phyloP scores from a whole-genome alignment of 2,888 invertebrate genomes.

The Trachelus troglodyta region DNA sequence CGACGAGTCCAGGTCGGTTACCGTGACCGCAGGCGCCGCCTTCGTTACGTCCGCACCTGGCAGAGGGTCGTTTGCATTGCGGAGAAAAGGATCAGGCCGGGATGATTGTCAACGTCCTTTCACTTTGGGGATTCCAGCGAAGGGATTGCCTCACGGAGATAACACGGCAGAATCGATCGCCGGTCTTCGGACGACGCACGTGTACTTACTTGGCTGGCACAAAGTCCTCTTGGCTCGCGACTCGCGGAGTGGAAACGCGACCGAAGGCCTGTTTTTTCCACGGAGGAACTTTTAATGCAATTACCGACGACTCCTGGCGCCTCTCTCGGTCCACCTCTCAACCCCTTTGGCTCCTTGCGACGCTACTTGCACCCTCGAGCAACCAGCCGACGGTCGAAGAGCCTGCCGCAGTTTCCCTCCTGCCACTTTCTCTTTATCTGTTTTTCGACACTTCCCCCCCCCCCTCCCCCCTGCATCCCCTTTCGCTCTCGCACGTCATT shows the following conservation, averaged over 20 bases:
- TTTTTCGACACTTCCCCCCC: conserved; percentile 28
- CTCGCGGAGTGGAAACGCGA: conserved; percentile 41
- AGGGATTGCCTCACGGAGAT: no score
- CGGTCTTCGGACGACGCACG: no score
- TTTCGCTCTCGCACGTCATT: conserved; percentile 55
- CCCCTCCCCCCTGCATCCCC: conserved; percentile 21
- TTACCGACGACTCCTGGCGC: conserved; percentile 61
- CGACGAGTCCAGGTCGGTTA: not conserved
- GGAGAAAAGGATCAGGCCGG: no score
- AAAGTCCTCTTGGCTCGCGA: not conserved
- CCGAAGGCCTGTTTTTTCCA: conserved; percentile 56
- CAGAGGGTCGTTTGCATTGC: no score
- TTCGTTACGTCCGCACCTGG: no score
- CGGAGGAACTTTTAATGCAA: conserved; percentile 62
- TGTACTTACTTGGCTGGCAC: no score
- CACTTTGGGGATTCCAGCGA: no score
- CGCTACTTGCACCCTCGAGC: not conserved
- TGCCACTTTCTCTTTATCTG: conserved; percentile 52
- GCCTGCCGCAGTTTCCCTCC: conserved; percentile 9
- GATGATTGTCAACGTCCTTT: no score
- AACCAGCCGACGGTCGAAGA: no score
- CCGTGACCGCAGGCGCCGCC: not conserved
- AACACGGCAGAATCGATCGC: no score
- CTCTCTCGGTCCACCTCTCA: conserved; percentile 33
- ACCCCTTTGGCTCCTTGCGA: conserved; percentile 14